Conservation (phyloP, 2,113 vertebrate species). For the Syngnathus floridae region DNA sequence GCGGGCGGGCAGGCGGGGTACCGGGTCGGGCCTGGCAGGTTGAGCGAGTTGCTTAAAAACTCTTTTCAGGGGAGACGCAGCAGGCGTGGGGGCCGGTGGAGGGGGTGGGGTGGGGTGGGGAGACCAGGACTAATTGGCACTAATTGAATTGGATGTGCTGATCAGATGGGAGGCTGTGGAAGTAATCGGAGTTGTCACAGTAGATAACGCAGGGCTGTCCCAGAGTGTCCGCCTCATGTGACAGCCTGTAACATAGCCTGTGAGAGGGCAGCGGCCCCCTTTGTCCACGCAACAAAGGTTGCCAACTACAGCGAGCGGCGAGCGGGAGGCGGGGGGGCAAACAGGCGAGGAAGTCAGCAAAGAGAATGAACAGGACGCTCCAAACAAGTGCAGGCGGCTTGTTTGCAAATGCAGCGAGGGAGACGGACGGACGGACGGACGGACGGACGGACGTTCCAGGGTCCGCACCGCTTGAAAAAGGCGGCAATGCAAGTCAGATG, state of each 20-base stretch:
- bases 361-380: not conserved
- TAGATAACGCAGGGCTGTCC: slow-evolving; percentile 65
- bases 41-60: slow-evolving; percentile 44
- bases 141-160: slow-evolving; percentile 78
- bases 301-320: slow-evolving; percentile 54
- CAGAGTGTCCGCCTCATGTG: slow-evolving; percentile 73
- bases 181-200: slow-evolving; percentile 77
- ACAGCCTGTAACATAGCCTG: slow-evolving; percentile 74
- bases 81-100: slow-evolving; percentile 14
- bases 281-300: slow-evolving; percentile 64
- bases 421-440: too few relatives aligned
- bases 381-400: not conserved
- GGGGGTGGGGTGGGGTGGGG: slow-evolving; percentile 8
- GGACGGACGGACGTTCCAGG: too few relatives aligned
- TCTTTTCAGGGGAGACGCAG: slow-evolving; percentile 39
- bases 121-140: slow-evolving; percentile 72
- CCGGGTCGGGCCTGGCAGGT: slow-evolving; percentile 34
- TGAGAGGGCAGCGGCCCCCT: slow-evolving; percentile 66
- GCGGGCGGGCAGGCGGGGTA: slow-evolving; percentile 8
- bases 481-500: too few relatives aligned
- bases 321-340: not conserved
- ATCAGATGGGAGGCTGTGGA: slow-evolving; percentile 74
- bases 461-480: too few relatives aligned
- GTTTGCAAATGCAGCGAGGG: not conserved
- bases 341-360: not conserved